phyloP scores from a whole-genome alignment of 2,113 vertebrate species.

The Gymnarchus niloticus region DNA sequence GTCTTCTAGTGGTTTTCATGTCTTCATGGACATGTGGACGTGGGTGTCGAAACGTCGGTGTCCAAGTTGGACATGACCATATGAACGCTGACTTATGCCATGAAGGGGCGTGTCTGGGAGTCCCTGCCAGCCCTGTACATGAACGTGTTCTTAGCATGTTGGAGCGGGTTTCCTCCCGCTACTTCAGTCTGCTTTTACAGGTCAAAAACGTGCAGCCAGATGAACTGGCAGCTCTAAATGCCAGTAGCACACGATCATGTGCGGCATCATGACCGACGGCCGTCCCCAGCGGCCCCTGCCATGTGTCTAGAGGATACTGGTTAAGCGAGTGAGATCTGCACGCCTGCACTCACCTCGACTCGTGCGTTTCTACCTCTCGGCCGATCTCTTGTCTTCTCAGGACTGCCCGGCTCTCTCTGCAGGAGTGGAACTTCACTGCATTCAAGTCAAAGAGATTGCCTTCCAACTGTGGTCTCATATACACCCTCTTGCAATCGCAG shows the following conservation, averaged over 20 bases:
- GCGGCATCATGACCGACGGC: background rate
- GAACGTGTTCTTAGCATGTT: background rate
- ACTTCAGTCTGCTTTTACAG: background rate
- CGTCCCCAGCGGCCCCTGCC: background rate
- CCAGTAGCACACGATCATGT: background rate
- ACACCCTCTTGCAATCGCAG: background rate
- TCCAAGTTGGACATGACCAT: background rate
- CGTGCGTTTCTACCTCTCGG: background rate
- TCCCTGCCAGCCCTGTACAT: too few species aligned
- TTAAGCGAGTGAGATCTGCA: background rate
- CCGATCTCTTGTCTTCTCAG: background rate
- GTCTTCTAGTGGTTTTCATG: background rate
- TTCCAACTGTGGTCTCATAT: background rate
- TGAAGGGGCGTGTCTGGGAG: background rate
- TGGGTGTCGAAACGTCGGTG: background rate
- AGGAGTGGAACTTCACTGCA: background rate
- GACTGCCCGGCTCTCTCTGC: background rate
- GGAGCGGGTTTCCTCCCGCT: background rate
- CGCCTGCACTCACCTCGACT: background rate
- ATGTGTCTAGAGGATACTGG: too few species aligned
- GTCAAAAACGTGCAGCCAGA: too few species aligned
- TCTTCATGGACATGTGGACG: background rate
- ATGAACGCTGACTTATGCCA: background rate
- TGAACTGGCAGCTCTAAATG: too few species aligned
- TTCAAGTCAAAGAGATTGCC: background rate